Evolutionary conservation across 1,140 invertebrate species (phyloP), one percentile per base, ranked within the genome.

Genomic region (Limonius californicus): DNA sequence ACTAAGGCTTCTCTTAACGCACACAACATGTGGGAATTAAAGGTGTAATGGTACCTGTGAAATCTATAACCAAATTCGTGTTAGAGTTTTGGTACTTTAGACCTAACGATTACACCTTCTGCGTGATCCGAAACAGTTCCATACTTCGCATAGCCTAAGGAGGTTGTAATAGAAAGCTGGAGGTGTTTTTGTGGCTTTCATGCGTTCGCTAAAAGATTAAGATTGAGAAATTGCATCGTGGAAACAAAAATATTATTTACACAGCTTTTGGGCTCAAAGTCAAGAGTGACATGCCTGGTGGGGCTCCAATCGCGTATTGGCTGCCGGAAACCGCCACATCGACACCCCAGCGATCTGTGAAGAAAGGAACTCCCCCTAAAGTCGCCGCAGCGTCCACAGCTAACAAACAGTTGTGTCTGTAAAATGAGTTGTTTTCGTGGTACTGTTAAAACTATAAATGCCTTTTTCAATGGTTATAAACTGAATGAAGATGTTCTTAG

Each of bases 321-420:
- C 88, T 86, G 1, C 90, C 91, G 0, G 89, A 85, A 73, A 94
- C 95, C 1, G 89, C 81, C 35, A 83, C 90, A 76, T 97, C 93
- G 30, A 96, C 78, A 45, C 81, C 83, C 88, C 89, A 90, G 35
- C 84, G 80, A 74, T 96, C 93, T 80, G 87, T 86, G 64, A 82
- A 84, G 68, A 96, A 85, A 1, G 89, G 87, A 2, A 85, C 86
- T 14, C 85, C 90, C 0, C 86, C 89, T 16, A 94, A 69, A 0
- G 92, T 91, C 8, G 91, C 92, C 0, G 95, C 93, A 0, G 87
- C 84, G 72, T 97, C 93, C 0, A 95, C 92, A 18, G 91, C 79
- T 18, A 95, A 75, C 2, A 95, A 77, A 63, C 83, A 81, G 30
- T 84, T 82, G 72, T 91, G 85, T 65, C 85, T 87, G n/a, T n/a